A percentile compares a stretch with the other conserved stretches of the same genome.
phyloP scores from a whole-genome alignment of 1,140 invertebrate species.

The Rhynchophorus ferrugineus region DNA sequence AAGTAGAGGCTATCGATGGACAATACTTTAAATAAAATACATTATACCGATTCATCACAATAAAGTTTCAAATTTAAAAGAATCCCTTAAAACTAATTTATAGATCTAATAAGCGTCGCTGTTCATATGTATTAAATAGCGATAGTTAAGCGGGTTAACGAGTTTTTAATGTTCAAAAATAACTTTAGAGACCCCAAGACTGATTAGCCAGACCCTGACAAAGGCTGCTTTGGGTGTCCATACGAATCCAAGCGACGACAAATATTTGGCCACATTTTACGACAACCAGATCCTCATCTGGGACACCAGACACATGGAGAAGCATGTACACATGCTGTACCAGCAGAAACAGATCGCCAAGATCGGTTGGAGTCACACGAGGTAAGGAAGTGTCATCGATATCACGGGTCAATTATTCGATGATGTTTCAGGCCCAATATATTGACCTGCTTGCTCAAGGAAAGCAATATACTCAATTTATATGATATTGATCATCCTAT shows the following conservation, averaged over 20 bases:
- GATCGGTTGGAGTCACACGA: conserved; percentile 84
- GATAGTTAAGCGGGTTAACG: too few relatives aligned
- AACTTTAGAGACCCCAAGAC: conserved; percentile 67
- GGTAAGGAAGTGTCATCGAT: conserved; percentile 50
- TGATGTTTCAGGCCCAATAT: conserved; percentile 72
- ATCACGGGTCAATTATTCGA: too few relatives aligned
- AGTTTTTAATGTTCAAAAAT: too few relatives aligned
- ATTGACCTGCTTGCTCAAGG: conserved; percentile 65
- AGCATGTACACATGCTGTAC: conserved; percentile 66
- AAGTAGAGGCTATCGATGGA: too few relatives aligned
- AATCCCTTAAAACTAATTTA: too few relatives aligned
- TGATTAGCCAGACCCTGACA: conserved; percentile 63
- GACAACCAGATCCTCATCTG: conserved; percentile 78
- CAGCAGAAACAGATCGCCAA: conserved; percentile 65
- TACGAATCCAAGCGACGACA: conserved; percentile 68
- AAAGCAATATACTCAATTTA: conserved; percentile 58
- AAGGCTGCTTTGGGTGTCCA: conserved; percentile 77
- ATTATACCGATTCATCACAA: too few relatives aligned
- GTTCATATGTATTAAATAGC: too few relatives aligned
- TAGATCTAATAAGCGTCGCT: too few relatives aligned
- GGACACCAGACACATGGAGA: conserved; percentile 82
- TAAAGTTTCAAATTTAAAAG: too few relatives aligned
- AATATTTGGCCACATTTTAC: conserved; percentile 72
- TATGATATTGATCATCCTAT: conserved; percentile 75
- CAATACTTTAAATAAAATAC: too few relatives aligned